phyloP scores from a whole-genome alignment of 2,888 invertebrate species.

The Melinaea marsaeus region DNA sequence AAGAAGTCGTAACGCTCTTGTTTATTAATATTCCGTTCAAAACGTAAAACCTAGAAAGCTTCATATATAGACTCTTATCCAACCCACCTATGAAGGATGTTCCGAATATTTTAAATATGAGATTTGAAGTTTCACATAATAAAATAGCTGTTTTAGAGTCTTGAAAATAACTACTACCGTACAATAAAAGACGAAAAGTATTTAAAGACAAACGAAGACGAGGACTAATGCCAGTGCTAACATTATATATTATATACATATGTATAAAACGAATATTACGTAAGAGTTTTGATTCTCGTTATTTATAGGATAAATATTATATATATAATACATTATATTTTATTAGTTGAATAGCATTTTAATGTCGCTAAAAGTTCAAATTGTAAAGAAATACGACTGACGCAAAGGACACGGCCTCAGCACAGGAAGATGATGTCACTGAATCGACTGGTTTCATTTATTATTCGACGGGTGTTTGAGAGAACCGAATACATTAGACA shows the following conservation, averaged over 20 bases:
- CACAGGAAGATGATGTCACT: slow-evolving; percentile 75
- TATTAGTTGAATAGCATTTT: slow-evolving; percentile 1
- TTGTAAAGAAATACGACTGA: slow-evolving; percentile 26
- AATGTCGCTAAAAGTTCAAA: slow-evolving; percentile 14
- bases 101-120: too few species aligned
- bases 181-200: too few species aligned
- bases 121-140: too few species aligned
- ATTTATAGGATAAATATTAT: background rate
- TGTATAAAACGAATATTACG: background rate
- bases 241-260: background rate
- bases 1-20: too few species aligned
- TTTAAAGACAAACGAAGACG: too few species aligned
- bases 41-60: too few species aligned
- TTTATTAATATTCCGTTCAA: too few species aligned
- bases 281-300: background rate
- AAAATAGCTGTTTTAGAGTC: too few species aligned
- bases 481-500: slow-evolving; percentile 47
- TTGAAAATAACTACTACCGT: too few species aligned
- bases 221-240: background rate
- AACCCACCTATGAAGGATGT: too few species aligned
- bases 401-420: slow-evolving; percentile 63
- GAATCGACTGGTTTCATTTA: slow-evolving; percentile 70
- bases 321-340: background rate
- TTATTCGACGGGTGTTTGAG: slow-evolving; percentile 63
- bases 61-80: too few species aligned